Conservation (phyloP, 2,113 vertebrate species). For the Fukomys damarensis region DNA sequence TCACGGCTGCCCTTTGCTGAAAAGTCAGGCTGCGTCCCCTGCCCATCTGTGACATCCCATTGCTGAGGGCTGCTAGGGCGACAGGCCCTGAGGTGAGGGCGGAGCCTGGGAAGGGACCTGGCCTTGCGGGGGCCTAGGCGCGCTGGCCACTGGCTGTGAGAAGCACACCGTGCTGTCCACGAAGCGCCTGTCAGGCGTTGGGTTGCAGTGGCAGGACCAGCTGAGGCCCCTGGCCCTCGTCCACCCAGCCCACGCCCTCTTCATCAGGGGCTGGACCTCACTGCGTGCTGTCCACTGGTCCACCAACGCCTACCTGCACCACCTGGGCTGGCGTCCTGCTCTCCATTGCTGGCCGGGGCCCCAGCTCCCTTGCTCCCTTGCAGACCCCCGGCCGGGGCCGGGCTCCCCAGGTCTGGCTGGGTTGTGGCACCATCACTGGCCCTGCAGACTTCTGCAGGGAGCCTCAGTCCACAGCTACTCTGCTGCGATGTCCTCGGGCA, state of each 20-base stretch:
- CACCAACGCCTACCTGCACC: rapidly evolving
- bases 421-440: neutral
- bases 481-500: conserved; percentile 3
- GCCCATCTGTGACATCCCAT: neutral
- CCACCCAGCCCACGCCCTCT: neutral
- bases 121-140: neutral
- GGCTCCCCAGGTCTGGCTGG: neutral
- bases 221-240: neutral
- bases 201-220: neutral
- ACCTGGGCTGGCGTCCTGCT: neutral
- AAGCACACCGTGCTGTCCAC: neutral
- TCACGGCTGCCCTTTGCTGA: neutral
- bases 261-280: neutral
- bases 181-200: neutral
- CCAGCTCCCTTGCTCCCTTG: neutral
- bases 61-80: neutral
- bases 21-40: too few species aligned
- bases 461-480: neutral
- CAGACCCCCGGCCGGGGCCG: neutral
- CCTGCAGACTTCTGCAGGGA: neutral
- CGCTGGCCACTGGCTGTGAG: neutral
- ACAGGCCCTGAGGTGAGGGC: neutral
- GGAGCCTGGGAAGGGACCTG: neutral
- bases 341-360: neutral
- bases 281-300: rapidly evolving